Evolutionary conservation across 2,888 invertebrate species (phyloP), one percentile per base, ranked within the genome.

Genomic region (Andrena camellia): DNA sequence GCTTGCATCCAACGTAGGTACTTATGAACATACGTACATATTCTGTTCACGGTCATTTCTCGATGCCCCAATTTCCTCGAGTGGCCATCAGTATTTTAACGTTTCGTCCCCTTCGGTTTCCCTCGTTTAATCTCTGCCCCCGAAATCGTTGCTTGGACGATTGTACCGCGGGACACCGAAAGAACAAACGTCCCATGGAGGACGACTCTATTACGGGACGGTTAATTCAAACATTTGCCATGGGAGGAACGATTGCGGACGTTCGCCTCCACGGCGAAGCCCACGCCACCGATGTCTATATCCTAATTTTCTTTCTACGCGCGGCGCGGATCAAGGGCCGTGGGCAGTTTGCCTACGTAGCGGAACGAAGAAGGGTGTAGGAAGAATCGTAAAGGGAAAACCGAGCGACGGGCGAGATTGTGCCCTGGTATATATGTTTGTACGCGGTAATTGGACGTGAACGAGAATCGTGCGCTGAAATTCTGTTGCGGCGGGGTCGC

Each of bases 281-380:
- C 57, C 23, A 33, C 76, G 42, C 52, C 62, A 0, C 23, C 83
- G 23, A 72, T 42, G 78, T 84, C 78, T 63, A 60, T 76, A 89
- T 85, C 87, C 83, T 83, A 89, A 85, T 87, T 87, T 88, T 80
- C 89, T 79, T 85, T 70, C 81, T 73, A 83, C 81, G 77, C 68
- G 73, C 26, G n/a, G 60, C 59, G 60, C 48, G 57, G 54, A 83
- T 83, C 78, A 72, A 84, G 81, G 69, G 59, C 67, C 78, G 71
- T 59, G 81, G 80, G 80, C 76, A 75, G 87, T 88, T 87, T 87
- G 87, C 81, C 84, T 79, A 84, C 73, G 84, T 64, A 64, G 87
- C 85, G 80, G 80, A 87, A 84, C 80, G 74, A 29, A 66, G 82
- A 71, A 68, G 82, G 74, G 33, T 23, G 69, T 48, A 64, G 74